phyloP scores from a whole-genome alignment of 2,797 vertebrate genomes.

The Micrastur ruficollis region DNA sequence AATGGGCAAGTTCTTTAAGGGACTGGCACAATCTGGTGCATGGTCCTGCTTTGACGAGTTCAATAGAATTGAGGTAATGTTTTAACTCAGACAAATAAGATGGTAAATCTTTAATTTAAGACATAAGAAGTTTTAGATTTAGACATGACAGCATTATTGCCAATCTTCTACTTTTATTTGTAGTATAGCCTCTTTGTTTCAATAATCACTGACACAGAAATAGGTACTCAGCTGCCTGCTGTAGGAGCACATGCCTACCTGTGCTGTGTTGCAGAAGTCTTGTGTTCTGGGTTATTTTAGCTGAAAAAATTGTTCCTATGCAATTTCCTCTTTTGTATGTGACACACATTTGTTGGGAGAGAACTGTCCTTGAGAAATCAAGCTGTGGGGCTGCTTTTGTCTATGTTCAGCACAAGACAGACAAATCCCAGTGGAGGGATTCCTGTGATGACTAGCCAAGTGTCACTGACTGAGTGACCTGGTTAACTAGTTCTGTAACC shows the following conservation, averaged over 20 bases:
- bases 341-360: neutral
- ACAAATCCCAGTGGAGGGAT: neutral
- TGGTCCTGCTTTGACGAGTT: slow-evolving; percentile 97
- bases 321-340: neutral
- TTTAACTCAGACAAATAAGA: neutral
- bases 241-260: neutral
- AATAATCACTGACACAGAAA: neutral
- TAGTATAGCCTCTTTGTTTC: neutral
- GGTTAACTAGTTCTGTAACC: neutral
- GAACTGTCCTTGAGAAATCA: neutral
- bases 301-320: neutral
- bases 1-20: slow-evolving; percentile 98
- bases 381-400: neutral
- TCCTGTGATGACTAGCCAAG: neutral
- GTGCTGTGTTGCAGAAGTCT: neutral
- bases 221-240: neutral
- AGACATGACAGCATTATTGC: neutral
- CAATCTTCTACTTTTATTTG: neutral
- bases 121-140: neutral
- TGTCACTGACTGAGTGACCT: neutral
- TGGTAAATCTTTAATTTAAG: neutral
- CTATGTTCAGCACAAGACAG: neutral
- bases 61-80: slow-evolving; percentile 91
- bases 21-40: slow-evolving; percentile 90
- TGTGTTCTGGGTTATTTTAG: neutral